Conservation (phyloP, 2,888 invertebrate species). For the Lordiphosa andalusiaca region DNA sequence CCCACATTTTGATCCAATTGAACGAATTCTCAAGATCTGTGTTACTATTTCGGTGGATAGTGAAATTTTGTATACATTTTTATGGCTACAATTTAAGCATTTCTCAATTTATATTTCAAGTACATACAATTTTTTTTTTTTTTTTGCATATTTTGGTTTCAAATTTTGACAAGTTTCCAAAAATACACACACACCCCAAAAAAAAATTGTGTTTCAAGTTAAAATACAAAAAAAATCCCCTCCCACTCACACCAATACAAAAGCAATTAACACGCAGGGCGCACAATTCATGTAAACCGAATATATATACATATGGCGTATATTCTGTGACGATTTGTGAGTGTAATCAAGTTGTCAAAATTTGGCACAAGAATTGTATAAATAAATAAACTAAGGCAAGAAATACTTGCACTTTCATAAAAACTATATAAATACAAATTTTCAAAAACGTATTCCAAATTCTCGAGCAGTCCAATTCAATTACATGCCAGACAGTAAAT, state of each 20-base stretch:
- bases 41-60: neutral
- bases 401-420: constrained; percentile 4
- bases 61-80: constrained; percentile 5
- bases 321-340: constrained; percentile 13
- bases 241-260: constrained; percentile 13
- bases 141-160: neutral
- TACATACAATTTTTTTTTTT: constrained; percentile 12
- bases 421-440: neutral
- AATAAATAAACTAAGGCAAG: constrained; percentile 9
- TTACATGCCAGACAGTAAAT: constrained; percentile 12
- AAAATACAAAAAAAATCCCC: constrained; percentile 12
- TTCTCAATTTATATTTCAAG: constrained; percentile 4
- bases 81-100: too few relatives aligned
- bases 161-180: constrained; percentile 42
- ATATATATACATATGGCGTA: constrained; percentile 12
- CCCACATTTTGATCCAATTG: constrained; percentile 14
- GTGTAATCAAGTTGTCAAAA: constrained; percentile 29
- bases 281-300: constrained; percentile 21
- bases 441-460: neutral
- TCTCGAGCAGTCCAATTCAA: constrained; percentile 6
- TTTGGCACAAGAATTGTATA: constrained; percentile 16
- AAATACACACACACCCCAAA: constrained; percentile 15
- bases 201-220: constrained; percentile 18
- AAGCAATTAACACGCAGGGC: constrained; percentile 44
- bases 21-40: constrained; percentile 1